Evolutionary conservation across 2,888 invertebrate genomes (phyloP), one percentile per base, ranked within the genome.

Genomic region (Caenorhabditis zanzibari): DNA sequence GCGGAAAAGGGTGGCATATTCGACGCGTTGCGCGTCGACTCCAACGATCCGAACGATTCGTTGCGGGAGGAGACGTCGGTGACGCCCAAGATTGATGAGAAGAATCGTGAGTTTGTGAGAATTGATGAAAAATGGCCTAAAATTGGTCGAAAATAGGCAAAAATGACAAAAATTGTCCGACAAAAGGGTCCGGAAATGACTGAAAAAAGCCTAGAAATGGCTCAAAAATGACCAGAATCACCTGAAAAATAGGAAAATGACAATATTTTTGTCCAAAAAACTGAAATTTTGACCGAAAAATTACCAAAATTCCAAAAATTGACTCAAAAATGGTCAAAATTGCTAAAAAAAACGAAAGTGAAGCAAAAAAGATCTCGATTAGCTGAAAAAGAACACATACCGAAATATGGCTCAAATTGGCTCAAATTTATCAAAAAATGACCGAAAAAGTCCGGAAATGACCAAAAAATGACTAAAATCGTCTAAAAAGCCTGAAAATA

Each of bases 1-100:
- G 56, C 82, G 24, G 82, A 82, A 41, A 82, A 82, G 74, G 82
- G 81, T 19, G 47, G 66, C 10, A 77, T 82, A 19, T 82, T 82
- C 24, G 82, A 82, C 52, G 82, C 82, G 19, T 19, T 82, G 26
- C 71, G 72, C 9, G 82, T 82, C 63, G 82, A 82, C 2, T 63
- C 79, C 32, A 73, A 49, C 58, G 82, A 82, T 82, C 68, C 77
- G 38, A 54, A 63, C 22, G 73, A 73, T 63, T 56, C 44, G 35
- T 24, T 72, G 38, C 35, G 77, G n/a, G 82, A 82, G 47, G 82
- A 82, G 19, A 16, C 61, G 19, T 59, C 69, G 19, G 64, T 61
- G 4, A 74, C 77, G 3, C 76, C 82, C 10, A 71, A 82, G 54
- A 72, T 82, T 12, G 82, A 82, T 19, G 79, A 79, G 26, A 77